A percentile compares a stretch with the other conserved stretches of the same genome.
phyloP scores from a whole-genome alignment of 2,888 invertebrate genomes.

The Odontomyia ornata region DNA sequence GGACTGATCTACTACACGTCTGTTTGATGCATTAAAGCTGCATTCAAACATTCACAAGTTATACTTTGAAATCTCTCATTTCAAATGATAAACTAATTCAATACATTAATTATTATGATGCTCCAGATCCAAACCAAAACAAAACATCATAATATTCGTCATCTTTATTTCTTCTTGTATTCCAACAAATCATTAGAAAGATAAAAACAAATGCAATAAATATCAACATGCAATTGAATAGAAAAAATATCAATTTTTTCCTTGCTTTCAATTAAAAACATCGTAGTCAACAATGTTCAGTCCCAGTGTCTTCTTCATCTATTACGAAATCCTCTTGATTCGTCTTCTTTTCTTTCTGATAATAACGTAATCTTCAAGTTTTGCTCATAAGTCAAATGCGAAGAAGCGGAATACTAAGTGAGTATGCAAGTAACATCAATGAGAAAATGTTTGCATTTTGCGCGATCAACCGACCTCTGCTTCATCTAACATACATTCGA shows the following conservation, averaged over 20 bases:
- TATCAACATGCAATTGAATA: neutral
- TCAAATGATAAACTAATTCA: too few species aligned
- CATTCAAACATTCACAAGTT: too few species aligned
- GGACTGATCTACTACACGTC: too few species aligned
- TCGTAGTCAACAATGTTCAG: neutral
- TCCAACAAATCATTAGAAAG: neutral
- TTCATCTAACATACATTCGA: slow-evolving; percentile 14
- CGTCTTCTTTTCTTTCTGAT: slow-evolving; percentile 31
- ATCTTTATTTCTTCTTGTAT: neutral
- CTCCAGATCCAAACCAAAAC: too few species aligned
- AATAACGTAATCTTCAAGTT: slow-evolving; percentile 38
- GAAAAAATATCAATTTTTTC: slow-evolving; percentile 27
- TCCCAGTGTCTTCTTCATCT: slow-evolving; percentile 21
- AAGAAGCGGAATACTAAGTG: neutral
- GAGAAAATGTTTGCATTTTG: slow-evolving; percentile 40
- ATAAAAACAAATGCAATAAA: slow-evolving; percentile 34
- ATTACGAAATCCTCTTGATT: slow-evolving; percentile 27
- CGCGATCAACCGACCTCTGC: slow-evolving; percentile 39
- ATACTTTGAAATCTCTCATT: too few species aligned
- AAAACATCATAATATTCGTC: too few species aligned
- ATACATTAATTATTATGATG: too few species aligned
- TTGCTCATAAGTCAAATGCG: slow-evolving; percentile 41
- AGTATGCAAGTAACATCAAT: slow-evolving; percentile 2
- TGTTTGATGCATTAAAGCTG: too few species aligned
- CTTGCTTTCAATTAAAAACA: slow-evolving; percentile 36